A percentile compares a stretch with the other conserved stretches of the same genome.
These are phyloP conservation scores for Anguilla obscura DNA, from an alignment of 2,797 vertebrate genomes.

Conservation along the genomic window DNA sequence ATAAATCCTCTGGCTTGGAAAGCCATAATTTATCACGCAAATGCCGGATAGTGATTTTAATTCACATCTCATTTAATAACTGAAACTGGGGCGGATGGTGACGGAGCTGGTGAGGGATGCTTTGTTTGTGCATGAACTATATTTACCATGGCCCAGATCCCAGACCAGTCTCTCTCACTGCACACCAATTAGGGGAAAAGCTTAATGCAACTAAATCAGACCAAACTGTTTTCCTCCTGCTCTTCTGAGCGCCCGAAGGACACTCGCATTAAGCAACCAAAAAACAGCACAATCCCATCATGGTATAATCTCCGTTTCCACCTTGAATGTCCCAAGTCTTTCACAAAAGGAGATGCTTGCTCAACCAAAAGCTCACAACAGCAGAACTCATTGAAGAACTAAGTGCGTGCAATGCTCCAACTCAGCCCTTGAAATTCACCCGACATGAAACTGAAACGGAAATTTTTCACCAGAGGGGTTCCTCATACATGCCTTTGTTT, in stretches of 20 bases:
- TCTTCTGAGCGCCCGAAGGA: not conserved
- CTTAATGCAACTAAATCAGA: not conserved
- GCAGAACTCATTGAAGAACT: not conserved
- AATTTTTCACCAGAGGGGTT: not conserved
- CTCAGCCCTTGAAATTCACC: not conserved
- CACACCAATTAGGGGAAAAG: not conserved
- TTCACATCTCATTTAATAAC: slow-evolving; percentile 41
- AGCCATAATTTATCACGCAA: slow-evolving; percentile 35
- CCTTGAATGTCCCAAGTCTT: not conserved
- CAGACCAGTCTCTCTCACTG: slow-evolving; percentile 24
- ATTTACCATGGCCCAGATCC: slow-evolving; percentile 45
- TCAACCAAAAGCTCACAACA: not conserved
- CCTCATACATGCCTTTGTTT: not conserved
- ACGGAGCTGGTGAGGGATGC: slow-evolving; percentile 6
- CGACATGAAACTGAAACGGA: not conserved
- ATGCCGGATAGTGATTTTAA: slow-evolving; percentile 19
- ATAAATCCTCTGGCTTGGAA: slow-evolving; percentile 28
- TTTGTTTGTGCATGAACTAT: slow-evolving; percentile 34
- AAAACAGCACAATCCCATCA: not conserved
- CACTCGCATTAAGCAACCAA: not conserved
- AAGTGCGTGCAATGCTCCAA: not conserved
- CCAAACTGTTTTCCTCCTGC: not conserved
- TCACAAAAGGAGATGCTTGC: not conserved
- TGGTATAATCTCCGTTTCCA: not conserved
- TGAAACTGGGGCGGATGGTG: slow-evolving; percentile 38